Conservation (phyloP, 2,113 vertebrate species). For the Larimichthys polyactis region DNA sequence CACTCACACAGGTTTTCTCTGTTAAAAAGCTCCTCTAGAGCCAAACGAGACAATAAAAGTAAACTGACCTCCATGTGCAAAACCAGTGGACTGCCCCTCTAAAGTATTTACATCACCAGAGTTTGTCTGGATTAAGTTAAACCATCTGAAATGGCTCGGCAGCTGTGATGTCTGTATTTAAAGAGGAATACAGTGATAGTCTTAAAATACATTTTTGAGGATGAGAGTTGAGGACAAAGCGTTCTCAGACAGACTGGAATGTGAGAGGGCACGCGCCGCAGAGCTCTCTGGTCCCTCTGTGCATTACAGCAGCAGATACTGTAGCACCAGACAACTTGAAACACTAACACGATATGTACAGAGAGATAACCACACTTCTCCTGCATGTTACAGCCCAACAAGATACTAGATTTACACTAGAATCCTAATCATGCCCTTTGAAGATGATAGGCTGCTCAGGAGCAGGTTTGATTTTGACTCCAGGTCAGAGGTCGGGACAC, state of each 20-base stretch:
- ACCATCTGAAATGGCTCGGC: background rate
- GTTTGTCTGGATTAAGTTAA: background rate
- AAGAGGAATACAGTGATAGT: constrained; percentile 10
- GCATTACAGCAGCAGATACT: constrained; percentile 16
- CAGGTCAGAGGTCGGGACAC: constrained; percentile 3
- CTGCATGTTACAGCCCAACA: background rate
- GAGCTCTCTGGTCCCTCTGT: constrained; percentile 25
- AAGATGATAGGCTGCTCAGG: background rate
- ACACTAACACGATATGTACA: constrained; percentile 61
- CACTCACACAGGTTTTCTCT: background rate
- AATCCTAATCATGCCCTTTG: constrained; percentile 1
- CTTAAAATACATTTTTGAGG: constrained; percentile 30
- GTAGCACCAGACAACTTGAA: constrained; percentile 34
- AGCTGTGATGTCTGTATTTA: constrained; percentile 11
- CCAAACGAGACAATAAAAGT: background rate
- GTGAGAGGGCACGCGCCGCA: constrained; percentile 1
- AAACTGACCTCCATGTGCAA: background rate
- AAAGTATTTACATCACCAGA: constrained; percentile 52
- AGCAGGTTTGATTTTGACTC: constrained; percentile 11
- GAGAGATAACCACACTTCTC: constrained; percentile 7
- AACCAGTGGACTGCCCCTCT: background rate
- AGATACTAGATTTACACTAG: background rate
- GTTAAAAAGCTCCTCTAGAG: background rate
- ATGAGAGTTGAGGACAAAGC: background rate
- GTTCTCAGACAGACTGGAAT: constrained; percentile 41